Conservation (phyloP, 2,797 vertebrate genomes). For the Basileuterus tristriatus region DNA sequence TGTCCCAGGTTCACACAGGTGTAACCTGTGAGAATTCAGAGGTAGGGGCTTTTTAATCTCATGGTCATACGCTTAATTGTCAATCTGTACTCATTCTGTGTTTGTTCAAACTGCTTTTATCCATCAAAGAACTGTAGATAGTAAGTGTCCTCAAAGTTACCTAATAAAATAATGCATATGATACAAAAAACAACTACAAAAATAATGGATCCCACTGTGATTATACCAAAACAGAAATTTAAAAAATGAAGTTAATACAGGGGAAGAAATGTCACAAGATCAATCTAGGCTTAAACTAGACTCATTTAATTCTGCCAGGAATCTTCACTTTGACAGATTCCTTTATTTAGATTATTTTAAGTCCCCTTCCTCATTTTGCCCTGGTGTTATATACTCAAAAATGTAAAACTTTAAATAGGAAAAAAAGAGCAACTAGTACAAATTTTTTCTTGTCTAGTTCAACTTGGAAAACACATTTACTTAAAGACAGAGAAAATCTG, state of each 20-base stretch:
- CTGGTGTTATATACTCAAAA: neutral
- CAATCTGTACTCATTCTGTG: neutral
- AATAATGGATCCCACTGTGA: neutral
- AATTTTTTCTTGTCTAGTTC: neutral
- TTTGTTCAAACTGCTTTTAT: slow-evolving; percentile 36
- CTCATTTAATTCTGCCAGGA: neutral
- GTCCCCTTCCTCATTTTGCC: neutral
- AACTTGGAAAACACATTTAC: slow-evolving; percentile 68
- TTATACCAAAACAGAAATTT: neutral
- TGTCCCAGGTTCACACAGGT: neutral
- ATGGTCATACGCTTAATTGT: neutral
- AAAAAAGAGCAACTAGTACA: neutral
- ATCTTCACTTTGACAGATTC: neutral
- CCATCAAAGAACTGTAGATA: neutral
- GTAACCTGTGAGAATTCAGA: neutral
- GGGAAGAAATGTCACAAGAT: neutral
- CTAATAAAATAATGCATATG: neutral
- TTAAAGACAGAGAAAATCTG: slow-evolving; percentile 75
- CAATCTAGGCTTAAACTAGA: neutral
- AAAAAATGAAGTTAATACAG: neutral
- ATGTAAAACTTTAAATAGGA: neutral
- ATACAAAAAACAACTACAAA: neutral
- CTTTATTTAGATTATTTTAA: neutral
- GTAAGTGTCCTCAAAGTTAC: neutral
- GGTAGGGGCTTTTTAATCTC: neutral